Evolutionary conservation across 2,888 invertebrate species (phyloP), one percentile per base, ranked within the genome.

Genomic region (Rotaria sp.): DNA sequence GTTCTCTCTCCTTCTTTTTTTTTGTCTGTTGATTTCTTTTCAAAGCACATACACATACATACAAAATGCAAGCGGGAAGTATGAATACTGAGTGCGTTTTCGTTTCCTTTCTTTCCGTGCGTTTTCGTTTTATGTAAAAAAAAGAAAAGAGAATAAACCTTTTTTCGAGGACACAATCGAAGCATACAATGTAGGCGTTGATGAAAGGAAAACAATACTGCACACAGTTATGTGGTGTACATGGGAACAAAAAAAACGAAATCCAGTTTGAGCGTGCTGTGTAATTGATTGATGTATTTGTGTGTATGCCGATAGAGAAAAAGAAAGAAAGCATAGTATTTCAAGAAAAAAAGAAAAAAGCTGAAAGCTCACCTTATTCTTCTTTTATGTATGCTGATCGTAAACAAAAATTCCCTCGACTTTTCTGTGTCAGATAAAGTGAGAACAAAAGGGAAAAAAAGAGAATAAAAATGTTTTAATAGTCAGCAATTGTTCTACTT

Each of bases 21-120:
- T 67, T 35, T 67, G 35, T 67, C 67, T 67, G 35, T 67, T 67
- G 67, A 67, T 67, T 67, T 67, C 35, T 67, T 67, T 35, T 35
- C 67, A 30, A 67, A 67, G 67, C 35, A 67, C 30, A 67, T 38
- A 67, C 21, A 35, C 21, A 35, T 21, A 5, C 18, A 67, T 67
- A 18, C 21, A 67, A 30, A 35, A 35, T 67, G 67, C 67, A 35
- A 67, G 67, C 67, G 67, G 67, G 67, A 67, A 67, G 67, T 67
- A 67, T 35, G 15, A 35, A 21, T 35, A 67, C 21, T 35, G 67
- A 35, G 67, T 67, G 67, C 30, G 21, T 67, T 67, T 67, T 67
- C 67, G 67, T 67, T 67, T 67, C 67, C 67, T 67, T 67, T 67
- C 67, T 67, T 67, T 67, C 67, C 67, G 67, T 21, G 35, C 67